Conservation (phyloP, 2,888 invertebrate genomes). For the Acronicta aceris region DNA sequence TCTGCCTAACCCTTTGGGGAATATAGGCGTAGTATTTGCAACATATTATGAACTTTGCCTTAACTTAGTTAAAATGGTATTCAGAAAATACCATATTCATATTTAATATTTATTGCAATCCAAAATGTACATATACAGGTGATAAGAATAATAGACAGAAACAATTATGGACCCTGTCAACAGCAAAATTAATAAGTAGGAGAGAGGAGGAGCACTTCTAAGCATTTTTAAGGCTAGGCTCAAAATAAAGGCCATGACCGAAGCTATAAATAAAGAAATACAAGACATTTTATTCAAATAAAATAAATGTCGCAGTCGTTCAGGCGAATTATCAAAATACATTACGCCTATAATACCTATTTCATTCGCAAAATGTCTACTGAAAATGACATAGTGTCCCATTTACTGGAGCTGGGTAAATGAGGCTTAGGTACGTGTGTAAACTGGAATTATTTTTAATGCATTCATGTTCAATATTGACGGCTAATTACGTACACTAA, state of each 20-base stretch:
- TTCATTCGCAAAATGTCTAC: slow-evolving; percentile 44
- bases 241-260: slow-evolving; percentile 2
- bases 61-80: no score
- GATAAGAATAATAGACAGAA: no score
- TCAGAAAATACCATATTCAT: no score
- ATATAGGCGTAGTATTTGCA: no score
- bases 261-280: slow-evolving; percentile 25
- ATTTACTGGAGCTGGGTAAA: slow-evolving; percentile 39
- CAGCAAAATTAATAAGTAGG: no score
- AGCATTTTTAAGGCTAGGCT: neutral
- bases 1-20: no score
- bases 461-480: slow-evolving; percentile 51
- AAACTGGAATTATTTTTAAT: slow-evolving; percentile 57
- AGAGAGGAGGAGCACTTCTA: no score
- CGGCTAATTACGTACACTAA: slow-evolving; percentile 45
- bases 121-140: no score
- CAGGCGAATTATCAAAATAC: slow-evolving; percentile 46
- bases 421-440: slow-evolving; percentile 47
- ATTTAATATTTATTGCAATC: no score
- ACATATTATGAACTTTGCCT: no score
- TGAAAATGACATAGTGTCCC: slow-evolving; percentile 47
- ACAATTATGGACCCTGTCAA: no score
- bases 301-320: slow-evolving; percentile 36
- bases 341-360: slow-evolving; percentile 39
- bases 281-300: slow-evolving; percentile 18